Base-by-base conservation (phyloP, 2,888 invertebrate species). In the Drosophila formosana region DNA sequence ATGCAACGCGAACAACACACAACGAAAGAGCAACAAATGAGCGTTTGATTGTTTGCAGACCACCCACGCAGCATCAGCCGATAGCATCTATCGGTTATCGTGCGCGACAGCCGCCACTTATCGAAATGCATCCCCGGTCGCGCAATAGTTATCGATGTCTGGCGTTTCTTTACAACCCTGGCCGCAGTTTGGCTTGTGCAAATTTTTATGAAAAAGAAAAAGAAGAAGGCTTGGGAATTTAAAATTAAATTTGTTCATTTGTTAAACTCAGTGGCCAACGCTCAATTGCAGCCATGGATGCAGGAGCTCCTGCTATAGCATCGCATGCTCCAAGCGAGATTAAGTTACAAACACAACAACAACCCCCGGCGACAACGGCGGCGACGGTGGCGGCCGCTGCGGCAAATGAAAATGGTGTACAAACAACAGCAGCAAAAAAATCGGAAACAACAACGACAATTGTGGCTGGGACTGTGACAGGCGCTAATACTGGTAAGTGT, bases 391-490 rank as follows among this genome's bases (percentile, higher is more conserved):
- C 66, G 62, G 68, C 82, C 72, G 60, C 73, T 72, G 47, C 78
- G 34, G 49, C 71, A 79, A 89, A 76, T 45, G 83, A 83, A 83
- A 83, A 83, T 83, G 89, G 83, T 83, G 87, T 83, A 88, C 89
- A 89, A 83, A 88, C 89, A 85, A 88, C 89, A 85, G 80, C 81
- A 81, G 74, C 69, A 83, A 89, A 73, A 89, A 88, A 89, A 82
- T 73, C 83, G 50, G 83, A 83, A 73, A 63, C 75, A 57, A 11
- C 11, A 37, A 37, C 37, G n/a, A n/a, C 37, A 37, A 37, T n/a
- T 37, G 11, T 37, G n/a, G 37, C n/a, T 37, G 62, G 61, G 58
- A 56, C 58, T 28, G 61, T 52, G 25, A 28, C 57, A 65, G 73
- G 62, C 32, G 62, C 79, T 26, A 28, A 66, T 73, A 61, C 67